Evolutionary conservation across 2,113 vertebrate genomes (phyloP).

Genomic region (Microcebus jonahi): DNA sequence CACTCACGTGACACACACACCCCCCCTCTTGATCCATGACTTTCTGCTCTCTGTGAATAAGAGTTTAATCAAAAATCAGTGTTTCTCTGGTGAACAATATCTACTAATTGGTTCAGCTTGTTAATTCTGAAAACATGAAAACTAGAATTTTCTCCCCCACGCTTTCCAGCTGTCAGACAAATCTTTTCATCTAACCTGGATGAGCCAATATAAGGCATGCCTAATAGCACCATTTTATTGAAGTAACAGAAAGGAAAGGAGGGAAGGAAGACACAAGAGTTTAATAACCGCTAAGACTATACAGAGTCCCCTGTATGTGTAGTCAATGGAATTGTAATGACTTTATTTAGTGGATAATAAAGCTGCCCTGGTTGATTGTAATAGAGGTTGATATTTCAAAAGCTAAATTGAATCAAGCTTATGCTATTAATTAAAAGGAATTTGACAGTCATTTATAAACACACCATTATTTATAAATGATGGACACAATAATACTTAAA

Average conservation of each 20-base stretch:
- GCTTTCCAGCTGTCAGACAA: not conserved
- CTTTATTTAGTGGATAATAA: not conserved
- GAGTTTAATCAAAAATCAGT: not conserved
- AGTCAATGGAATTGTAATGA: not conserved
- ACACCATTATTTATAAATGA: not conserved
- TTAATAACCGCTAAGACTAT: not conserved
- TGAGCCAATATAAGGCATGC: not conserved
- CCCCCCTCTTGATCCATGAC: not conserved
- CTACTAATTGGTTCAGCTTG: slow-evolving; percentile 11
- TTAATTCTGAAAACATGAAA: slow-evolving; percentile 36
- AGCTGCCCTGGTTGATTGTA: not conserved
- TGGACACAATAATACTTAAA: not conserved
- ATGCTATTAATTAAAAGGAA: not conserved
- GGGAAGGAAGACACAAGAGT: not conserved
- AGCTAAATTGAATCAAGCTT: not conserved
- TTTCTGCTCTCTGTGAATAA: not conserved
- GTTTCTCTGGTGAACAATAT: not conserved
- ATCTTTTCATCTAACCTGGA: not conserved
- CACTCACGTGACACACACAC: not conserved
- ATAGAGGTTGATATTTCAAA: not conserved
- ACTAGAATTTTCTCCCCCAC: slow-evolving; percentile 29
- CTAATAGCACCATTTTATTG: not conserved
- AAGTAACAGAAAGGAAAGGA: not conserved
- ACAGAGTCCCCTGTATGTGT: not conserved
- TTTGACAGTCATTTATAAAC: not conserved